Evolutionary conservation across 2,113 vertebrate genomes (phyloP).

Genomic region (Laterallus jamaicensis): DNA sequence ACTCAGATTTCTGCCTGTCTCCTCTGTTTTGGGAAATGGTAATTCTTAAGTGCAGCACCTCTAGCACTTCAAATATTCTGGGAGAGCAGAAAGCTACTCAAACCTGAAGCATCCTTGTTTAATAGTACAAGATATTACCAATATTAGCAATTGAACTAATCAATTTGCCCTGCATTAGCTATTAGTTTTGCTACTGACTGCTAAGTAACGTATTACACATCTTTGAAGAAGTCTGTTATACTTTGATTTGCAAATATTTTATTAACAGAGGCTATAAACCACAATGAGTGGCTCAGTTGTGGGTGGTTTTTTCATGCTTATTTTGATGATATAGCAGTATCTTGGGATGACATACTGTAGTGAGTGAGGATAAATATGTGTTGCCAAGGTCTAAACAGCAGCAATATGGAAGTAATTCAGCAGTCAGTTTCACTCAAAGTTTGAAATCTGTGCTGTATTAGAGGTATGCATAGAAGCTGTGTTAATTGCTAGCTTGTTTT

Average conservation of each 20-base stretch:
- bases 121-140: background rate
- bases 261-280: constrained; percentile 52
- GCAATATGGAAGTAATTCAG: constrained; percentile 87
- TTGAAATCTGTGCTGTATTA: constrained; percentile 89
- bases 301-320: constrained; percentile 56
- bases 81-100: background rate
- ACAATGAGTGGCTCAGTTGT: constrained; percentile 40
- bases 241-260: constrained; percentile 57
- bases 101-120: background rate
- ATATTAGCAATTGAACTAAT: constrained; percentile 28
- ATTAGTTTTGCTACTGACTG: constrained; percentile 1
- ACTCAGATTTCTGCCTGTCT: background rate
- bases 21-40: background rate
- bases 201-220: background rate
- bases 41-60: background rate
- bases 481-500: constrained; percentile 95
- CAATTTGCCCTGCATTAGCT: background rate
- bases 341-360: constrained; percentile 72
- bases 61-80: background rate
- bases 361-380: constrained; percentile 69
- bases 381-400: constrained; percentile 84
- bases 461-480: constrained; percentile 85
- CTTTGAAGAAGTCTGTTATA: constrained; percentile 28
- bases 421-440: constrained; percentile 89
- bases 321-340: constrained; percentile 61